Conservation (phyloP, 1,140 invertebrate genomes). For the Lasioglossum albipes region DNA sequence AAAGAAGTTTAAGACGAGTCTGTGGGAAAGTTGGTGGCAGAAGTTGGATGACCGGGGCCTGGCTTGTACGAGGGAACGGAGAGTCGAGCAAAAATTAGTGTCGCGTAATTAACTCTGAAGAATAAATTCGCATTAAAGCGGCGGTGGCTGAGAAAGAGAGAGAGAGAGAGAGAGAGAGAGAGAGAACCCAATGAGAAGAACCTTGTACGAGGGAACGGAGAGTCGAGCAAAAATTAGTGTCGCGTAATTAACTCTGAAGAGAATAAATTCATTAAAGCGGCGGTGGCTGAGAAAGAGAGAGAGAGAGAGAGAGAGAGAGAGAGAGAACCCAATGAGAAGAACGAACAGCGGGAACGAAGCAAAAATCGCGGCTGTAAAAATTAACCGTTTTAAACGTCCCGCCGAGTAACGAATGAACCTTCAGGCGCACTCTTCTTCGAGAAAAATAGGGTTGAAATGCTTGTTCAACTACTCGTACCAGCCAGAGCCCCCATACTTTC, state of each 20-base stretch:
- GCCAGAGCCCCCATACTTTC: not conserved
- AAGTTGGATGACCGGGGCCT: slow-evolving; percentile 63
- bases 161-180: too few relatives aligned
- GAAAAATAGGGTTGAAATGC: slow-evolving; percentile 20
- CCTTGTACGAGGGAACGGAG: slow-evolving; percentile 69
- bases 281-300: not conserved
- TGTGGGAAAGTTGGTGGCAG: slow-evolving; percentile 48
- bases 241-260: slow-evolving; percentile 75
- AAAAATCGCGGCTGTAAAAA: slow-evolving; percentile 74
- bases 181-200: not conserved
- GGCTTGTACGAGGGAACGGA: slow-evolving; percentile 69
- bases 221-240: slow-evolving; percentile 77
- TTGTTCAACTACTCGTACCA: not conserved
- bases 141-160: not conserved
- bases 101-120: slow-evolving; percentile 76
- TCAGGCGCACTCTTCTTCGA: slow-evolving; percentile 61
- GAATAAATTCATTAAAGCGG: slow-evolving; percentile 77
- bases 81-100: slow-evolving; percentile 77
- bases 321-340: slow-evolving; percentile 40
- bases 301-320: too few relatives aligned
- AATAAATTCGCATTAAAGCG: slow-evolving; percentile 77
- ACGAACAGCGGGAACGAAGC: slow-evolving; percentile 39
- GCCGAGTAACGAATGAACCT: slow-evolving; percentile 71
- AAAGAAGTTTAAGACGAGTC: slow-evolving; percentile 55
- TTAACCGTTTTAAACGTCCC: slow-evolving; percentile 73